These are phyloP conservation scores for Axea sp. DNA, from an alignment of 2,888 invertebrate species.

Conservation along the genomic window DNA sequence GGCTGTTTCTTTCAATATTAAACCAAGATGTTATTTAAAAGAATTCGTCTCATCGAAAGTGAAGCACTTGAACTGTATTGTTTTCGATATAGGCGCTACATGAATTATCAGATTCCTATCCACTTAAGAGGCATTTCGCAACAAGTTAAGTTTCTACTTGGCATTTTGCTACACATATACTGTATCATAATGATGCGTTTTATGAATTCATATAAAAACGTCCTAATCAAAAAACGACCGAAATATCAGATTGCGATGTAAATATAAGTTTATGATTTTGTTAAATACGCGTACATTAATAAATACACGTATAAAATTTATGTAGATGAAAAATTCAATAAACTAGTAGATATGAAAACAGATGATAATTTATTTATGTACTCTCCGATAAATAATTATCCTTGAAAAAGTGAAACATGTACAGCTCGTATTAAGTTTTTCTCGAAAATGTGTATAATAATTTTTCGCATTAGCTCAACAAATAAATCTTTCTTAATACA, in stretches of 20 bases:
- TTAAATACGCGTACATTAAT: conserved; percentile 54
- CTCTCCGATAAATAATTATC: too few relatives aligned
- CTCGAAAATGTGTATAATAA: too few relatives aligned
- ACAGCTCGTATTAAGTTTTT: too few relatives aligned
- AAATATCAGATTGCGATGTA: conserved; percentile 17
- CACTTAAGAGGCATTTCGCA: conserved; percentile 35
- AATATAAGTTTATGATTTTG: conserved; percentile 55
- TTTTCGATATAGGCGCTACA: background rate
- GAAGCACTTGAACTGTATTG: background rate
- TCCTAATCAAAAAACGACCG: conserved; percentile 22
- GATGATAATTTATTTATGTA: too few relatives aligned
- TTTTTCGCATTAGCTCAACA: too few relatives aligned
- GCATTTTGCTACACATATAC: conserved; percentile 28
- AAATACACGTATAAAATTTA: conserved; percentile 61
- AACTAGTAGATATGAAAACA: conserved; percentile 18
- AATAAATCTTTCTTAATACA: too few relatives aligned
- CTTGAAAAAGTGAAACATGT: too few relatives aligned
- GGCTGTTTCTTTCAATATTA: too few relatives aligned
- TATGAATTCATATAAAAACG: conserved; percentile 63
- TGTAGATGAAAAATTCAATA: conserved; percentile 25
- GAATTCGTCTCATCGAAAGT: background rate
- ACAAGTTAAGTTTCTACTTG: conserved; percentile 44
- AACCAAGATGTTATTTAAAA: too few relatives aligned
- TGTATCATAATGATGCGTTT: conserved; percentile 56
- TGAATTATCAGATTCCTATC: conserved; percentile 21